Conservation (phyloP, 2,888 invertebrate genomes). For the Acrobasis consociella region DNA sequence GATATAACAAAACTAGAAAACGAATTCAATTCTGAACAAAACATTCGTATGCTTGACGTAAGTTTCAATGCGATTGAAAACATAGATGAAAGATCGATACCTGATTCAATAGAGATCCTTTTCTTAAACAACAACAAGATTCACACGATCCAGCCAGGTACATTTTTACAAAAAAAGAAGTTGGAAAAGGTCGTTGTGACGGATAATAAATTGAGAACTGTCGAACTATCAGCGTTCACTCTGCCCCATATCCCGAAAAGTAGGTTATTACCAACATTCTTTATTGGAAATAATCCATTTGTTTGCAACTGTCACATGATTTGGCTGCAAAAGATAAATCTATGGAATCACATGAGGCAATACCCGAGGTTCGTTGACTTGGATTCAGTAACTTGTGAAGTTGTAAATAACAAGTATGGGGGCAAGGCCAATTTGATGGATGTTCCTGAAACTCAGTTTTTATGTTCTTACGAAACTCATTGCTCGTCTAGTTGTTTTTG, state of each 20-base stretch:
- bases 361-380: conserved; percentile 91
- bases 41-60: conserved; percentile 89
- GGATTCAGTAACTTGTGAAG: conserved; percentile 88
- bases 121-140: conserved; percentile 91
- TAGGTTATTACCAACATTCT: conserved; percentile 88
- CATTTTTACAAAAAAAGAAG: conserved; percentile 87
- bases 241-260: conserved; percentile 85
- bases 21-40: conserved; percentile 85
- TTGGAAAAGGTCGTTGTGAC: conserved; percentile 90
- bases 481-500: conserved; percentile 93
- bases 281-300: conserved; percentile 92
- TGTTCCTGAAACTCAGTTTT: conserved; percentile 88
- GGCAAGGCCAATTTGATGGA: conserved; percentile 86
- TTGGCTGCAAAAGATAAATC: conserved; percentile 91
- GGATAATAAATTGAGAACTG: conserved; percentile 87
- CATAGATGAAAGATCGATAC: conserved; percentile 87
- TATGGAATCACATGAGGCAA: conserved; percentile 87
- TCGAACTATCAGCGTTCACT: conserved; percentile 88
- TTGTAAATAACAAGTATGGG: conserved; percentile 86
- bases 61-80: conserved; percentile 88
- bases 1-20: conserved; percentile 89
- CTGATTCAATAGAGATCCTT: conserved; percentile 88
- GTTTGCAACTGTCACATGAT: conserved; percentile 94
- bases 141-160: conserved; percentile 86
- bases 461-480: conserved; percentile 91